Base-by-base conservation (phyloP, 2,888 invertebrate genomes). In the Xylota sylvarum region DNA sequence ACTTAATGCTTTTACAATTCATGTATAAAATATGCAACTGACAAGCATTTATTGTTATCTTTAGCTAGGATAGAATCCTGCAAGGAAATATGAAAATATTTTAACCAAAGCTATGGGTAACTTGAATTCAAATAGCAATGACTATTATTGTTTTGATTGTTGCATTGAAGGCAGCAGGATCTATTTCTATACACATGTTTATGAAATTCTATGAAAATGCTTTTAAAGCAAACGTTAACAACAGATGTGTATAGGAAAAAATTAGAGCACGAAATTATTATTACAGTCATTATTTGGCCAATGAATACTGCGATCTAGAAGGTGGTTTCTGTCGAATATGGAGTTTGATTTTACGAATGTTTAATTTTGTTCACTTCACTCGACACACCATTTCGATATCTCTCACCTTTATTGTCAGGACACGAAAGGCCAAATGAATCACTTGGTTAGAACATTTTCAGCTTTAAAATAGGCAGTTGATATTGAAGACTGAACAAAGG, bases 21-120 rank as follows among this genome's bases (percentile, higher is more conserved):
- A 62, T 46, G 62, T 17, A 14, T 10, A 46, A 62, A 62, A 62
- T 62, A 46, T 62, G 62, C 62, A 43, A 14, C 46, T 62, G 62
- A 62, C 62, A 62, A 27, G 19, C 40, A 9, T 10, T 60, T 62
- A 30, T 62, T 14, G 17, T 52, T 52, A 52, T 52, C 17, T 27
- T 27, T 52, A 23, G 27, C 27, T 12, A 12, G 27, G 52, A 27
- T 5, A 52, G n/a, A 52, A 2, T 52, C 23, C 10, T 27, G 23
- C 27, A 17, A 46, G 17, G 7, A 46, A 17, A 9, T 1, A 17
- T 43, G 14, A 43, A 14, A 14, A 14, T 43, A 17, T 43, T 43
- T 43, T 43, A 14, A 43, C 14, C 43, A 17, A 43, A 17, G 17
- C 46, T 46, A 9, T 46, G 43, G 43, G 43, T 43, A 14, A 7